phyloP scores from a whole-genome alignment of 2,113 vertebrate species.

The Amphiprion ocellaris region DNA sequence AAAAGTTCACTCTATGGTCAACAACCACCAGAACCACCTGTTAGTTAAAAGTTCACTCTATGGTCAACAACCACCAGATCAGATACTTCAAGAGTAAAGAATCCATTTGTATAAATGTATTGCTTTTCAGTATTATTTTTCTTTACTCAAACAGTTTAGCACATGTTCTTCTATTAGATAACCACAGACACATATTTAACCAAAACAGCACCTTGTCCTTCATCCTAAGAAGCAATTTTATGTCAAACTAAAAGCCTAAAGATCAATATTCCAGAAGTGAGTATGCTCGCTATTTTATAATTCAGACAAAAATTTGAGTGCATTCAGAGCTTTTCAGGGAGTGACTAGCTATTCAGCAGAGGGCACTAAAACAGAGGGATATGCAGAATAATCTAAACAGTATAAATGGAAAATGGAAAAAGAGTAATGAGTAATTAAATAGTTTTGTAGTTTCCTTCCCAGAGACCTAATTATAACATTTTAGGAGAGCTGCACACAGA shows the following conservation, averaged over 20 bases:
- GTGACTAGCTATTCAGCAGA: neutral
- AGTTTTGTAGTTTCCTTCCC: neutral
- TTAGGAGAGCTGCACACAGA: neutral
- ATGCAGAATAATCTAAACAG: neutral
- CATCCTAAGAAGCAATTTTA: conserved; percentile 4
- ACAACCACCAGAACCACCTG: too few species aligned
- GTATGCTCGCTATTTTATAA: neutral
- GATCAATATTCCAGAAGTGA: conserved; percentile 33
- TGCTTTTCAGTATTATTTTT: neutral
- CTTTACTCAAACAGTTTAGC: neutral
- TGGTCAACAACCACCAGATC: too few species aligned
- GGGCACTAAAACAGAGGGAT: neutral
- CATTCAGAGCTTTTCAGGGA: neutral
- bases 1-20: too few species aligned
- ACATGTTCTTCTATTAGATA: neutral
- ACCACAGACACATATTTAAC: neutral
- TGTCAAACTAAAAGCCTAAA: conserved; percentile 27
- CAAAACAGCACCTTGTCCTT: conserved; percentile 12
- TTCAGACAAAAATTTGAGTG: conserved; percentile 2
- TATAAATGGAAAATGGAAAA: neutral
- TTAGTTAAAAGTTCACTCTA: too few species aligned
- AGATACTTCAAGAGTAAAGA: neutral
- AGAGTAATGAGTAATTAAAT: neutral
- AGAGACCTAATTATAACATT: neutral
- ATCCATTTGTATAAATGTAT: neutral